Base-by-base conservation (phyloP, 2,113 vertebrate species). In the Dicerorhinus sumatrensis region DNA sequence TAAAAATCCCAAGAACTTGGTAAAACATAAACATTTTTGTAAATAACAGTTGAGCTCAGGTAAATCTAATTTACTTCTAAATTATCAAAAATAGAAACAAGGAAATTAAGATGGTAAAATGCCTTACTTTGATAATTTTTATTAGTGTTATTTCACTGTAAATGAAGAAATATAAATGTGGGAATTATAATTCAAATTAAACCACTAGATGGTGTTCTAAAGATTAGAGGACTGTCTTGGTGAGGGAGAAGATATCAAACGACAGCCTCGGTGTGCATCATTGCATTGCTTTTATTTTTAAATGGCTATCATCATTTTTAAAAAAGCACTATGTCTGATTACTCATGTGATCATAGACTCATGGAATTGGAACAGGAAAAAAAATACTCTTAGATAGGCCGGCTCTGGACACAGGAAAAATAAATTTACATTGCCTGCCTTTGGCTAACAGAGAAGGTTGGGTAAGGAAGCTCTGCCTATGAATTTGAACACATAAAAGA, bases 171-270 rank as follows among this genome's bases (percentile, higher is more conserved):
- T 20, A 13, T n/a, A 36, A 6, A 21, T 8, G 21, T 23, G 12
- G 18, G 18, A 56, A 75, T 36, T 81, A 14, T n/a, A 51, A 70
- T 31, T 93, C 29, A 46, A 80, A 48, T 91, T 95, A 91, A 65
- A 60, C 89, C 72, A 89, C 72, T 72, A 93, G 39, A 65, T 96
- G 51, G 58, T 48, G 21, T 83, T 36, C 65, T 75, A 73, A 92
- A 79, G n/a, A 88, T 14, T 88, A 5, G 65, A 91, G 36, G 36
- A 60, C 8, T 48, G 42, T 63, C 56, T 56, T 21, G 14, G 29
- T 75, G 20, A 84, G 10, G 25, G n/a, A 69, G 13, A 81, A 91
- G 31, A 48, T 73, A 63, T 2, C n/a, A 60, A 81, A 70, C 6
- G 17, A 54, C 7, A 1, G 17, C 54, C 69, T 69, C 3, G 0